Conservation (phyloP, 2,888 invertebrate genomes). For the Sceliomorpha sp. region DNA sequence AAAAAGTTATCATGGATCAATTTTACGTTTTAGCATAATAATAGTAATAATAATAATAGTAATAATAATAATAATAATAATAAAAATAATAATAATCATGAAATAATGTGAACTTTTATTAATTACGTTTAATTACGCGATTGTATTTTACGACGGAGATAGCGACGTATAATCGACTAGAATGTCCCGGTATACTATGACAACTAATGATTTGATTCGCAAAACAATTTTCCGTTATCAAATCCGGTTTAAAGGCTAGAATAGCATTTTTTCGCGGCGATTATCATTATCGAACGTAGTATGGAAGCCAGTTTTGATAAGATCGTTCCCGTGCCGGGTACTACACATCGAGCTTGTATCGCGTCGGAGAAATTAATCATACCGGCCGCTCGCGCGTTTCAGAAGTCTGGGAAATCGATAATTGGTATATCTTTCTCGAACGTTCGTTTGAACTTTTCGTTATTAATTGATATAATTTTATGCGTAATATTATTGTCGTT, state of each 20-base stretch:
- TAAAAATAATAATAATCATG: no score
- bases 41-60: no score
- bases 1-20: no score
- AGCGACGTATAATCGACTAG: no score
- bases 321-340: constrained; percentile 73
- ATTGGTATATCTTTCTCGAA: background rate
- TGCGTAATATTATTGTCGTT: no score
- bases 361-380: constrained; percentile 63
- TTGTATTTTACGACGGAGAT: no score
- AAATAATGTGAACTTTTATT: no score
- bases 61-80: no score
- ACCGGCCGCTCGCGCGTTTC: constrained; percentile 25
- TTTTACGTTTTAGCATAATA: no score
- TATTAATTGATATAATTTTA: no score
- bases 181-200: constrained; percentile 11
- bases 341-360: constrained; percentile 71
- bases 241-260: constrained; percentile 70
- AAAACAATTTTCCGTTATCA: constrained; percentile 58
- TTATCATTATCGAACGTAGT: constrained; percentile 71
- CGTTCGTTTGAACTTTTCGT: no score
- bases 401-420: constrained; percentile 1
- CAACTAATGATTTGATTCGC: constrained; percentile 34
- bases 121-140: no score
- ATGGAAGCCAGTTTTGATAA: constrained; percentile 73
- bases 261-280: constrained; percentile 65